Evolutionary conservation across 2,113 vertebrate species (phyloP), one percentile per base, ranked within the genome.

Genomic region (Charadrius vociferus): DNA sequence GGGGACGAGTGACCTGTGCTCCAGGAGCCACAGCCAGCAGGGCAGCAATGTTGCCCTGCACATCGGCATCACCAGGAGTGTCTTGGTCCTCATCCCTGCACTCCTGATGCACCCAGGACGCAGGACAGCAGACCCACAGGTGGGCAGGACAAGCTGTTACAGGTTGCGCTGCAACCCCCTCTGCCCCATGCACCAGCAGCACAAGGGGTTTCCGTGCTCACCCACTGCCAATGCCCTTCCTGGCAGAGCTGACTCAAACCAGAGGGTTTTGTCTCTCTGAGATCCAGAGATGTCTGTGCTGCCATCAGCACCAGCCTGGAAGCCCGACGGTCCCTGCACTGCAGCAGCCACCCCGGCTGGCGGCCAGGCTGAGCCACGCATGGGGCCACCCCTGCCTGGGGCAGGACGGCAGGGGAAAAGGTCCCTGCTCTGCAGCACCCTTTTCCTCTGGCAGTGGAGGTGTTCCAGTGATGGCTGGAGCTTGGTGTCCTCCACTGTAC

Each of bases 171-270:
- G 52, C 55, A 73, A 70, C 37, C 22, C 37, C 41, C 70, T 41
- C 79, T 39, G 50, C 37, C 70, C 45, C 3, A 3, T 32, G 56
- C 78, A 41, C 55, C 65, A 26, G 71, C 6, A 18, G 85, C 92
- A 93, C 85, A 88, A 94, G 85, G 79, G 62, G 36, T 92, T 93
- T 93, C 74, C 92, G 85, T 95, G 85, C 85, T 91, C 77, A 68
- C 43, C n/a, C 14, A 10, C 89, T 84, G 84, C 73, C 90, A 74
- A 1, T 74, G 90, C 77, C 87, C 85, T 90, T 93, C 74, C 90
- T 9, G 12, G 74, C 79, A 92, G 34, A 59, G 39, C 4, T 82
- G 79, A 90, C 71, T 75, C 66, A 85, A 18, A 90, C 17, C 39
- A 75, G 58, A 83, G 41, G 30, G 21, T 23, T 85, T 90, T 86